These are phyloP conservation scores for Onchidella celtica DNA, from an alignment of 2,888 invertebrate genomes.

Conservation along the genomic window DNA sequence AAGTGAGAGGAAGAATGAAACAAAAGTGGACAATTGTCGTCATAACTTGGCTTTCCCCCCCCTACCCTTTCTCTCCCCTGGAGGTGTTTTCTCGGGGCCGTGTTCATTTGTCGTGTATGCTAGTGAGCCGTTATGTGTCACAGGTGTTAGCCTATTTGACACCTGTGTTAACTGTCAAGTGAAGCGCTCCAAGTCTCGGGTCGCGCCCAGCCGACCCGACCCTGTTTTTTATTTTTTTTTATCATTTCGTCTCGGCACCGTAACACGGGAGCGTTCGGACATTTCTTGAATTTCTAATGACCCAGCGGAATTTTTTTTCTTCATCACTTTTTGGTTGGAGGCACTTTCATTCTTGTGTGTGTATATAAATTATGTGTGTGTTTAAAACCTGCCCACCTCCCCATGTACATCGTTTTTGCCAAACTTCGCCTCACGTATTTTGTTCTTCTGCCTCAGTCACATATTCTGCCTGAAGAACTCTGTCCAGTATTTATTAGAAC, in stretches of 20 bases:
- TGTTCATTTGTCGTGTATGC: neutral
- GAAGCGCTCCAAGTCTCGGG: neutral
- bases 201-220: neutral
- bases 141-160: neutral
- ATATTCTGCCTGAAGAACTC: no score
- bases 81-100: neutral
- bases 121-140: slow-evolving; percentile 9
- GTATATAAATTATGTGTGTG: no score
- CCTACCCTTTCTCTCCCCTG: no score
- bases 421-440: no score
- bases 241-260: neutral
- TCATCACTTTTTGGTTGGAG: neutral
- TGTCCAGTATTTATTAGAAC: no score
- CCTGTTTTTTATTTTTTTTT: neutral
- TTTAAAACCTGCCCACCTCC: no score
- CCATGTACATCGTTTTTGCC: no score
- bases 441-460: no score
- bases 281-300: neutral
- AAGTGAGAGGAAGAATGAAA: no score
- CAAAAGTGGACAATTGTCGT: neutral
- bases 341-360: neutral
- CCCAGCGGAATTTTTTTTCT: neutral
- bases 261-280: neutral
- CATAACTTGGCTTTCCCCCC: no score
- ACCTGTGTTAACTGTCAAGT: neutral